Evolutionary conservation across 2,113 vertebrate species (phyloP).

Genomic region (Dicentrarchus labrax): DNA sequence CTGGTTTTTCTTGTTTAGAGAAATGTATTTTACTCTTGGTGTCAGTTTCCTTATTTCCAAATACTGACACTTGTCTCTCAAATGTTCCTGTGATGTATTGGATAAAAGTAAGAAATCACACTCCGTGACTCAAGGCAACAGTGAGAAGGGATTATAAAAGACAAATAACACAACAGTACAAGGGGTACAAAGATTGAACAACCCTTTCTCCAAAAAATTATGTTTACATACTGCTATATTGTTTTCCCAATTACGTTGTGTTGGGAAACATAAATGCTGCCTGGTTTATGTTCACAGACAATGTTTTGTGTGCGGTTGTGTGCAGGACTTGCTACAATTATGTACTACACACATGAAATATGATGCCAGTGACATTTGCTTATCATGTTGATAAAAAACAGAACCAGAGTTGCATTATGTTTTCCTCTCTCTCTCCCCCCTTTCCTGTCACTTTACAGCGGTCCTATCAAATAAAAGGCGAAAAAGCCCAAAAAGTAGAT

Average conservation of each 20-base stretch:
- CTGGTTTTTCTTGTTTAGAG: background rate
- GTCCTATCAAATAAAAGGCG: too few species aligned
- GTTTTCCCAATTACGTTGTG: background rate
- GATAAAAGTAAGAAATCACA: background rate
- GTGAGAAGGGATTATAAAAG: background rate
- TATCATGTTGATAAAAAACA: background rate
- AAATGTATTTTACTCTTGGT: background rate
- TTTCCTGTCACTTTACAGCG: too few species aligned
- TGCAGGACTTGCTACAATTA: background rate
- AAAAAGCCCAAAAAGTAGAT: too few species aligned
- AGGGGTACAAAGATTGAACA: background rate
- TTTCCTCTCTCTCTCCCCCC: too few species aligned
- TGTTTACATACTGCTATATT: conserved; percentile 24
- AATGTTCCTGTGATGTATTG: background rate
- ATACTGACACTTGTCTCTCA: background rate
- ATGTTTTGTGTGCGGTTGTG: background rate
- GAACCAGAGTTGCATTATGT: background rate
- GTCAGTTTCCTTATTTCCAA: background rate
- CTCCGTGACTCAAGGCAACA: background rate
- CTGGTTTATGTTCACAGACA: conserved; percentile 8
- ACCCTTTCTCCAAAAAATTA: background rate
- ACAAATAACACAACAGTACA: background rate
- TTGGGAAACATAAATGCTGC: conserved; percentile 21
- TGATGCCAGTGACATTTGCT: background rate
- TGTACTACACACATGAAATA: background rate